Base-by-base conservation (phyloP, 2,113 vertebrate species). In the Hydropotes inermis region DNA sequence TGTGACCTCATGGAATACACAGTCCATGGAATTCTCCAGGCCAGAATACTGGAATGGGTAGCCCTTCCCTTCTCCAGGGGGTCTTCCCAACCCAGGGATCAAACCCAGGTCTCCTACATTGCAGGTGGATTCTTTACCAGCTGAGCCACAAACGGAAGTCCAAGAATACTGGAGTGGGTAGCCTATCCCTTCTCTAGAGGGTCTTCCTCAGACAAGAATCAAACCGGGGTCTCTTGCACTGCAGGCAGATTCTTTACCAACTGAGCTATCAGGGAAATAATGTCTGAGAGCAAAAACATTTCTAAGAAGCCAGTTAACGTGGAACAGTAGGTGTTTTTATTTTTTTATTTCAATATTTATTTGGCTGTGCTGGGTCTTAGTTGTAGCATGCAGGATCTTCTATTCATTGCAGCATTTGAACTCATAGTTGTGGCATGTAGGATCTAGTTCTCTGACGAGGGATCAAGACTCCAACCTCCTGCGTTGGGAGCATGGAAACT, bases 381-480 rank as follows among this genome's bases (percentile, higher is more conserved):
- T 14, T 43, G 70, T 23, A 43, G 39, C 23, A 0, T 2, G 36
- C 23, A 43, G 39, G 39, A 4, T 27, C 36, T 27, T 76, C 39
- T 27, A 0, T 43, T 76, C 36, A 43, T 7, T 76, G 70, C 21
- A 14, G 70, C 39, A 2, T 14, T 23, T 0, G 5, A 76, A 2
- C 36, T 25, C 36, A 27, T 15, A 2, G 6, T 7, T 27, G 70
- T 14, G 70, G 39, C 70, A 14, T 2, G 6, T 14, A 25, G 70
- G 39, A 27, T 43, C 39, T 25, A 74, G 70, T n/a, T 43, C 11
- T 15, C 70, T 43, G 70, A 43, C 11, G 21, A 25, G 70, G 23
- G 70, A 74, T 43, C 36, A 70, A 11, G 36, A 76, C 70, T 12
- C 21, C 36, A 43, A 14, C 70, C 39, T 76, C 70, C 39, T 43